These are phyloP conservation scores for Trichopria drosophilae DNA, from an alignment of 2,888 invertebrate genomes.

Conservation along the genomic window DNA sequence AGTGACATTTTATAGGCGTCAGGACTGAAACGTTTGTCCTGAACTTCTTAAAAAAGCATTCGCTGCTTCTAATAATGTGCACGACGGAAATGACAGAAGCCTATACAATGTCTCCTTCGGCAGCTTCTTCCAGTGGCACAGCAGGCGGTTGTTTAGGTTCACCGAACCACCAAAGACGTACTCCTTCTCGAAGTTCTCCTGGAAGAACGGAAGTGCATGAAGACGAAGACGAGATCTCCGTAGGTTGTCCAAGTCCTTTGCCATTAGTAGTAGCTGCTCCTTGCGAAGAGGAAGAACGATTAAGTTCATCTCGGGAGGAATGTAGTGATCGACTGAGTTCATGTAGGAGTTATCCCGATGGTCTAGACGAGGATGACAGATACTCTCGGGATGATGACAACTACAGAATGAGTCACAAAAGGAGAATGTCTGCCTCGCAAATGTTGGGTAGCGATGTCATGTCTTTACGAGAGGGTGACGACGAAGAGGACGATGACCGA, in stretches of 20 bases:
- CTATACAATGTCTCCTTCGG: slow-evolving; percentile 55
- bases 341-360: slow-evolving; percentile 37
- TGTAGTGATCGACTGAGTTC: not conserved
- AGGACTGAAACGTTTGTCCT: too few species aligned
- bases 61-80: slow-evolving; percentile 49
- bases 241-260: slow-evolving; percentile 71
- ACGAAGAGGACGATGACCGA: slow-evolving; percentile 44
- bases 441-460: slow-evolving; percentile 45
- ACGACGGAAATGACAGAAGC: slow-evolving; percentile 57
- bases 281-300: slow-evolving; percentile 60
- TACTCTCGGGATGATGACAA: slow-evolving; percentile 48
- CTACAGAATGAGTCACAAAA: slow-evolving; percentile 33
- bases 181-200: slow-evolving; percentile 59
- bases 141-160: slow-evolving; percentile 48
- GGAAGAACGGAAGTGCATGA: slow-evolving; percentile 48
- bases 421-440: slow-evolving; percentile 28
- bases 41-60: too few species aligned
- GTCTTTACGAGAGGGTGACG: slow-evolving; percentile 45
- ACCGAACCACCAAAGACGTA: slow-evolving; percentile 50
- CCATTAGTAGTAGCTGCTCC: slow-evolving; percentile 55
- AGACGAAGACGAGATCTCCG: slow-evolving; percentile 76
- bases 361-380: slow-evolving; percentile 43
- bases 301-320: slow-evolving; percentile 44
- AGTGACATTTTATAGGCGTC: too few species aligned
- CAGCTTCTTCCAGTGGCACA: slow-evolving; percentile 51